Evolutionary conservation across 2,888 invertebrate genomes (phyloP).

Genomic region (Drosophila mettleri): DNA sequence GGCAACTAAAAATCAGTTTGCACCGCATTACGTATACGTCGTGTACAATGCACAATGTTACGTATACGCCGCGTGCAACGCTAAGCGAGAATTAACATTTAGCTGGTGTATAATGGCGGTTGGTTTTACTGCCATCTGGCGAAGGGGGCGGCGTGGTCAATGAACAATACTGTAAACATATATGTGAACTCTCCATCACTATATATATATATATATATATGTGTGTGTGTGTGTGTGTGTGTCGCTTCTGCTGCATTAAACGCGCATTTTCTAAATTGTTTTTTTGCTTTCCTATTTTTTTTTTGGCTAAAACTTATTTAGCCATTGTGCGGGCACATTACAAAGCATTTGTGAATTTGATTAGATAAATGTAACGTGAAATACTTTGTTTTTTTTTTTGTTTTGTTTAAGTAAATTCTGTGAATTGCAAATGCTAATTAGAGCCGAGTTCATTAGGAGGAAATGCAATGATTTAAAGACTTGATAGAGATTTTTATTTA

Average conservation of each 20-base stretch:
- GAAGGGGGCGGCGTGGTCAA: conserved; percentile 8
- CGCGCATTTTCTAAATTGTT: conserved; percentile 36
- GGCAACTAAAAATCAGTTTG: conserved; percentile 76
- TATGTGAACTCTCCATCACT: background rate
- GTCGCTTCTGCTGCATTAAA: conserved; percentile 26
- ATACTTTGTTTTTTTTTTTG: background rate
- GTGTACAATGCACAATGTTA: conserved; percentile 53
- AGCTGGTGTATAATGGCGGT: conserved; percentile 62
- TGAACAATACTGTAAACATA: conserved; percentile 12
- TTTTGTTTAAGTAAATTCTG: background rate
- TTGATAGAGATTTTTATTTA: no score
- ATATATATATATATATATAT: no score
- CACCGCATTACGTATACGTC: conserved; percentile 68
- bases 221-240: conserved; percentile 1
- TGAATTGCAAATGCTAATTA: background rate
- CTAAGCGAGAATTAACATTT: conserved; percentile 77
- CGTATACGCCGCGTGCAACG: conserved; percentile 62
- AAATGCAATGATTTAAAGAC: background rate
- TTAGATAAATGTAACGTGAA: conserved; percentile 28
- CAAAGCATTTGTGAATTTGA: conserved; percentile 43
- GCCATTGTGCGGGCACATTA: conserved; percentile 45
- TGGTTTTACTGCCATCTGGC: conserved; percentile 21
- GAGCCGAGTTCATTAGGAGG: background rate
- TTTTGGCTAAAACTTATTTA: conserved; percentile 28
- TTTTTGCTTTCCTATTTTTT: conserved; percentile 7